phyloP scores from a whole-genome alignment of 2,888 invertebrate genomes.

The Sphecodes monilicornis region DNA sequence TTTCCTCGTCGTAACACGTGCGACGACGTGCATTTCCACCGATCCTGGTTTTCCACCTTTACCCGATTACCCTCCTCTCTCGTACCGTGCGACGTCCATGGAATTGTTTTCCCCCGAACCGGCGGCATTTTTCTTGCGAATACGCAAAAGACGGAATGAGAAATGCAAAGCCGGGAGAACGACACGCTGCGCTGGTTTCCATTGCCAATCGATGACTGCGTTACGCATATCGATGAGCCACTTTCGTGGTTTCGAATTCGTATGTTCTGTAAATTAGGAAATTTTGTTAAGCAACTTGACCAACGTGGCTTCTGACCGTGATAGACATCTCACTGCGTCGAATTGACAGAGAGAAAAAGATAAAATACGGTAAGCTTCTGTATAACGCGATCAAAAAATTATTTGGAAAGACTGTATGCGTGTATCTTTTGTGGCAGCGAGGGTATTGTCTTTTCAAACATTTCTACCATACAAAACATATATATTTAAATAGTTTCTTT shows the following conservation, averaged over 20 bases:
- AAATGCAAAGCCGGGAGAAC: constrained; percentile 5
- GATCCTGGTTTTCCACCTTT: constrained; percentile 54
- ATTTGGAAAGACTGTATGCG: too few species aligned
- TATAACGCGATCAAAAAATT: too few species aligned
- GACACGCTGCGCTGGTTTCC: constrained; percentile 35
- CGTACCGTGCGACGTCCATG: constrained; percentile 34
- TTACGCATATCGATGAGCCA: constrained; percentile 59
- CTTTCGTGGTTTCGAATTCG: background rate
- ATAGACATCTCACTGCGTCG: too few species aligned
- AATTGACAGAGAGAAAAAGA: too few species aligned
- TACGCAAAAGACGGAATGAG: constrained; percentile 10
- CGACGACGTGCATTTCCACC: constrained; percentile 70
- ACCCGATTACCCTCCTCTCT: constrained; percentile 14
- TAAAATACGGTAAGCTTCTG: too few species aligned
- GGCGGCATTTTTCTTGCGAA: constrained; percentile 58
- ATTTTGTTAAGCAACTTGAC: background rate
- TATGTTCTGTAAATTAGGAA: background rate
- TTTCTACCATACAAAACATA: too few species aligned
- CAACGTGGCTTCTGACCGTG: background rate
- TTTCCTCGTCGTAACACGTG: constrained; percentile 73
- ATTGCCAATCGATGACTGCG: constrained; percentile 53
- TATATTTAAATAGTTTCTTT: too few species aligned
- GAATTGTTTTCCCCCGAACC: constrained; percentile 66
- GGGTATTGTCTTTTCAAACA: too few species aligned
- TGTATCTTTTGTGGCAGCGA: too few species aligned